A percentile compares a stretch with the other conserved stretches of the same genome.
These are phyloP conservation scores for Heterotilapia buettikoferi DNA, from an alignment of 2,113 vertebrate genomes.

Conservation along the genomic window DNA sequence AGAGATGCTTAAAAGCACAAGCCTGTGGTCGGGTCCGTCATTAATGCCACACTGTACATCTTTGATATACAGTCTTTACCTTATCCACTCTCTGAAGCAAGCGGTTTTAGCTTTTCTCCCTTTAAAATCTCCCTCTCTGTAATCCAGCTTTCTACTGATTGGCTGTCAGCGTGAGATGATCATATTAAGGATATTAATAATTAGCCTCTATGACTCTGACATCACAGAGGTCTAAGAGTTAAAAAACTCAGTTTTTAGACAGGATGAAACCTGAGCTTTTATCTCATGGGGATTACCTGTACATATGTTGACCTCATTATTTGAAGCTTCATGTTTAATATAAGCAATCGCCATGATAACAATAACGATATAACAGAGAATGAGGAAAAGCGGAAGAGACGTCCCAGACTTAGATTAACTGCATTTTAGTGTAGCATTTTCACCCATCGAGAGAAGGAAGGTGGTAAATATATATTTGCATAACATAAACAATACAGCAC, in stretches of 20 bases:
- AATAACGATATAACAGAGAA: background rate
- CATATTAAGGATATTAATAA: background rate
- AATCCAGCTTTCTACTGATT: background rate
- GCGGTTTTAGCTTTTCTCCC: background rate
- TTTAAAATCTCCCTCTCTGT: background rate
- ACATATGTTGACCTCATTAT: background rate
- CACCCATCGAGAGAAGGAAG: background rate
- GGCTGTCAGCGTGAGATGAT: background rate
- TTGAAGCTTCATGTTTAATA: background rate
- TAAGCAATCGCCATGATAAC: background rate
- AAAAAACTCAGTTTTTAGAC: background rate
- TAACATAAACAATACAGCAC: slow-evolving; percentile 67
- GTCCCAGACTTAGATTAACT: background rate
- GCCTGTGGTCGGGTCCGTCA: background rate
- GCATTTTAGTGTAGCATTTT: background rate
- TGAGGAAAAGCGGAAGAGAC: accelerated
- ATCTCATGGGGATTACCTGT: background rate
- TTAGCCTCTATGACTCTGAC: background rate
- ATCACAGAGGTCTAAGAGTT: background rate
- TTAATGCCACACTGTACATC: background rate
- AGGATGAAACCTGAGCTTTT: background rate
- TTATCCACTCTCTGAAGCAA: background rate
- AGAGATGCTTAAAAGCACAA: background rate
- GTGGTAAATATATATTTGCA: background rate
- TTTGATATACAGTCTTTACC: background rate